phyloP scores from a whole-genome alignment of 2,113 vertebrate species.

The Bungarus multicinctus region DNA sequence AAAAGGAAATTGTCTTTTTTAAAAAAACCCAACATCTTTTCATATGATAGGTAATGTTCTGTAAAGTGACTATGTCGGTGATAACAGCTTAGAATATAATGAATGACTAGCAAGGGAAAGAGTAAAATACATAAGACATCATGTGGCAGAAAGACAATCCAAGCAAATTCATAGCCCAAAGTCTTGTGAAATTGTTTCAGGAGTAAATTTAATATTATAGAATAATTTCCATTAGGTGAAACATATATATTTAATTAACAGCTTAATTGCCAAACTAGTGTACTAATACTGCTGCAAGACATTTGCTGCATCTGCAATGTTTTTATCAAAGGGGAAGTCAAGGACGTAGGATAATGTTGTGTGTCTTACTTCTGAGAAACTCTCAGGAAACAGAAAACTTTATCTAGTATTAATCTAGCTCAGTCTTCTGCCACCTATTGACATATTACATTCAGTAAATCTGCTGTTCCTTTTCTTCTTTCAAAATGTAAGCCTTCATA shows the following conservation, averaged over 20 bases:
- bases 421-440: background rate
- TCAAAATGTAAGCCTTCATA: background rate
- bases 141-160: too few species aligned
- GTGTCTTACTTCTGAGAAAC: background rate
- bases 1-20: background rate
- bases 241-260: background rate
- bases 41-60: background rate
- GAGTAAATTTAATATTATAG: background rate
- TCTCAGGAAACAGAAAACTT: background rate
- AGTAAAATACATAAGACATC: background rate
- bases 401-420: background rate
- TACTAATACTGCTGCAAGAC: background rate
- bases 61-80: background rate
- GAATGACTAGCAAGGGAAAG: background rate
- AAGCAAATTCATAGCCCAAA: background rate
- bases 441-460: background rate
- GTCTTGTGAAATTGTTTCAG: background rate
- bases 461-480: background rate
- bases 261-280: background rate
- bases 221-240: background rate
- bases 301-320: background rate
- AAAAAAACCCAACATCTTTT: background rate
- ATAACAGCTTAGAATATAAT: background rate
- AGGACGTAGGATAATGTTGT: background rate
- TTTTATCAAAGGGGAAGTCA: background rate